Conservation (phyloP, 2,113 vertebrate genomes). For the Amazona vittata region DNA sequence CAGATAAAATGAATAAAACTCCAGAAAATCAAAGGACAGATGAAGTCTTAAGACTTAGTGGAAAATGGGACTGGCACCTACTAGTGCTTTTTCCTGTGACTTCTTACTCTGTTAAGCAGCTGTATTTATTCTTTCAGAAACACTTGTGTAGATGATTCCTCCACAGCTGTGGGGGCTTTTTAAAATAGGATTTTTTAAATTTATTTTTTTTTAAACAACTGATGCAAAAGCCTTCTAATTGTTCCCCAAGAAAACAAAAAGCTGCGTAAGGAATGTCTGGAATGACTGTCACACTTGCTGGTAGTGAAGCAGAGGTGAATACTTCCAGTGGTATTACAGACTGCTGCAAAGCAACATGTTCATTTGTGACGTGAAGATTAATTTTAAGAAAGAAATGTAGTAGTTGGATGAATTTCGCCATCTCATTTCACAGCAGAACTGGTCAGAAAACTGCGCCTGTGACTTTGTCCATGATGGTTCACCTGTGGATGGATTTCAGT, state of each 20-base stretch:
- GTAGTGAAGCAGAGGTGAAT: not conserved
- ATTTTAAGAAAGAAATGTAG: not conserved
- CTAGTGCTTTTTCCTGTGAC: not conserved
- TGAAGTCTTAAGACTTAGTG: not conserved
- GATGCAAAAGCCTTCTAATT: not conserved
- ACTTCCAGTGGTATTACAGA: not conserved
- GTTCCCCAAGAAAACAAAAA: constrained; percentile 32
- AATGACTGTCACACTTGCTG: constrained; percentile 22
- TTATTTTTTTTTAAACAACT: not conserved
- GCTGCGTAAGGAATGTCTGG: constrained; percentile 28
- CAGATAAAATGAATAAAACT: not conserved
- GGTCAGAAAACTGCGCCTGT: not conserved
- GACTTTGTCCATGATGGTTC: not conserved
- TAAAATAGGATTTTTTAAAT: not conserved
- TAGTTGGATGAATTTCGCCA: not conserved
- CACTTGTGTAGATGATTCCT: not conserved
- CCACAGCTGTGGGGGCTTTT: not conserved
- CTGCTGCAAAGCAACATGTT: not conserved
- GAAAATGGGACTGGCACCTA: not conserved
- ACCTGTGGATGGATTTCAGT: not conserved
- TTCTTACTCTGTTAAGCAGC: not conserved
- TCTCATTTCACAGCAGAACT: not conserved
- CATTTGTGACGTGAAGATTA: not conserved
- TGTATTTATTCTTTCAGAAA: constrained; percentile 7
- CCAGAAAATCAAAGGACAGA: not conserved